These are phyloP conservation scores for Oreohelix idahoensis DNA, from an alignment of 1,140 invertebrate genomes.

Conservation along the genomic window DNA sequence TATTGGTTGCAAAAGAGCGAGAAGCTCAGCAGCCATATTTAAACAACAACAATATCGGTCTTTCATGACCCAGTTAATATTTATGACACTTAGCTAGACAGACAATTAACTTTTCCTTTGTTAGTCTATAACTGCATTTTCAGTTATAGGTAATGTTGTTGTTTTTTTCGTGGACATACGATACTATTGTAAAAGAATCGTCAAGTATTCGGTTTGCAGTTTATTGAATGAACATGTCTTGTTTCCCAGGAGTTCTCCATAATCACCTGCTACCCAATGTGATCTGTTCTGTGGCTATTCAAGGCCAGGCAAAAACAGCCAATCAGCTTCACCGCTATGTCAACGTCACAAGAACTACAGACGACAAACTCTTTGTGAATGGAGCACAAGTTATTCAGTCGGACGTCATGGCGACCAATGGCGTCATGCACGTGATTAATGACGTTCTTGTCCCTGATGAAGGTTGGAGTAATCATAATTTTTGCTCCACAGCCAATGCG, in stretches of 20 bases:
- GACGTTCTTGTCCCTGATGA: constrained; percentile 75
- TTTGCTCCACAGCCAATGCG: too few species aligned
- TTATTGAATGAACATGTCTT: neutral
- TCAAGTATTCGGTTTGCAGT: too few species aligned
- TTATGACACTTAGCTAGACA: too few species aligned
- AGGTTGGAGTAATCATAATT: constrained; percentile 64
- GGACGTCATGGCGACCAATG: constrained; percentile 77
- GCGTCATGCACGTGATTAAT: constrained; percentile 77
- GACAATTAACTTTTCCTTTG: too few species aligned
- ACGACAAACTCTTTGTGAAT: constrained; percentile 74
- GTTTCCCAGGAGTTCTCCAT: constrained; percentile 76
- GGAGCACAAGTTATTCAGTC: constrained; percentile 71
- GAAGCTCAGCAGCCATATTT: too few species aligned
- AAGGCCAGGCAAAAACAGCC: constrained; percentile 72
- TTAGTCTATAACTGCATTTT: too few species aligned
- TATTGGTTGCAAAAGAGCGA: too few species aligned
- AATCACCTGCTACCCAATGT: constrained; percentile 80
- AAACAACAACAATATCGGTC: too few species aligned
- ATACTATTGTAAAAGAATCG: too few species aligned
- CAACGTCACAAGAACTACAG: constrained; percentile 75
- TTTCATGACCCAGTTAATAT: too few species aligned
- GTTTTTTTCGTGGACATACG: too few species aligned
- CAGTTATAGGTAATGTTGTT: too few species aligned
- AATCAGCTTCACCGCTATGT: constrained; percentile 76
- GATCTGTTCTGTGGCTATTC: constrained; percentile 79